phyloP scores from a whole-genome alignment of 2,797 vertebrate species.

The Vespertilio murinus region DNA sequence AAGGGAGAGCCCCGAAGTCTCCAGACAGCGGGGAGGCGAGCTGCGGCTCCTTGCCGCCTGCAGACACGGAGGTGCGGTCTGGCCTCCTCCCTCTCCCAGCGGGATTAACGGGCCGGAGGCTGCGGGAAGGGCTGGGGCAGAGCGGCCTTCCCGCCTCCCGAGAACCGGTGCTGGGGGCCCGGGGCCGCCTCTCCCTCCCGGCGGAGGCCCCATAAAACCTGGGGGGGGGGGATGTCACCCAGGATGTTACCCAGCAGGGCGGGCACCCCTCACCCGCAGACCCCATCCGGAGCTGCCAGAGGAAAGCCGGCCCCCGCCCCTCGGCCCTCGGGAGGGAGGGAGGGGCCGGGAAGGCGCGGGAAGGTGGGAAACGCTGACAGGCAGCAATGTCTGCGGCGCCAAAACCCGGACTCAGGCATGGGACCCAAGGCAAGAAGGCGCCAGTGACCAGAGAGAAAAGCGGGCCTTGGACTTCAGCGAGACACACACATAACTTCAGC shows the following conservation, averaged over 20 bases:
- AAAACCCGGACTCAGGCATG: neutral
- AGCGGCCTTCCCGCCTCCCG: neutral
- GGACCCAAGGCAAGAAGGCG: neutral
- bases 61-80: neutral
- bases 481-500: neutral
- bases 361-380: neutral
- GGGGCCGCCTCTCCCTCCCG: neutral
- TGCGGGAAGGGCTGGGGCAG: neutral
- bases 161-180: neutral
- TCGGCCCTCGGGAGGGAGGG: neutral
- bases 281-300: fast-evolving
- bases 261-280: too few species aligned
- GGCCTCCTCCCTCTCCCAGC: neutral
- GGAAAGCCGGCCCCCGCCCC: too few species aligned
- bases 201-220: neutral
- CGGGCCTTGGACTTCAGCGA: neutral
- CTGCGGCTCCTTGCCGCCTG: neutral
- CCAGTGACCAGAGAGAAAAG: neutral
- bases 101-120: neutral
- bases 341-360: neutral
- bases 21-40: too few species aligned
- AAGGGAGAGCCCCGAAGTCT: neutral
- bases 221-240: fast-evolving
- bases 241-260: too few species aligned
- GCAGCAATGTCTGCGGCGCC: neutral